Percentiles rank a stretch among this genome's conserved stretches.
Conservation (phyloP, 2,113 vertebrate genomes). For the Aix galericulata region DNA sequence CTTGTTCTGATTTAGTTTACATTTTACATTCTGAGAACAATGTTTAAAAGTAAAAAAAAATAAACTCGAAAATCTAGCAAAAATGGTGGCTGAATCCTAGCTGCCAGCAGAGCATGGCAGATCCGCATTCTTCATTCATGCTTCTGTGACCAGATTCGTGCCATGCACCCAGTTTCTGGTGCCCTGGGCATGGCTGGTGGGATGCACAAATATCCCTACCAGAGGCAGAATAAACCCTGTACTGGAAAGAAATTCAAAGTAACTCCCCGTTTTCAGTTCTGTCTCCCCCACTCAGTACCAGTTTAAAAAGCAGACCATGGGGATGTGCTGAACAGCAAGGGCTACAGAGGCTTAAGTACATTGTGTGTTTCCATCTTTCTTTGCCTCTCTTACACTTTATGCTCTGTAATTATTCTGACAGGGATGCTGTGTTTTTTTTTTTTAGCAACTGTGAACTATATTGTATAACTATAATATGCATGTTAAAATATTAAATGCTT, state of each 20-base stretch:
- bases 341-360: neutral
- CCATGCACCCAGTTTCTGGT: rapidly evolving
- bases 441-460: neutral
- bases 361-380: neutral
- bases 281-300: neutral
- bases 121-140: neutral
- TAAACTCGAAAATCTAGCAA: neutral
- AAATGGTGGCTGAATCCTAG: neutral
- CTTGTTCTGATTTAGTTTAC: neutral
- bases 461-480: neutral
- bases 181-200: neutral
- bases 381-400: neutral
- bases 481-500: slow-evolving; percentile 69
- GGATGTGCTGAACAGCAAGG: neutral
- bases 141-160: rapidly evolving
- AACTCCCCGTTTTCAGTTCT: neutral
- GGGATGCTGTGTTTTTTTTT: neutral
- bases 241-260: neutral
- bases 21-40: neutral
- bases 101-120: neutral
- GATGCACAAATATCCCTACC: neutral
- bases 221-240: neutral
- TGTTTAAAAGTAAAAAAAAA: neutral
- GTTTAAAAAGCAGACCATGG: neutral
- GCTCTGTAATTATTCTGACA: neutral